These are phyloP conservation scores for Sprattus sprattus DNA, from an alignment of 2,113 vertebrate species.

Conservation along the genomic window DNA sequence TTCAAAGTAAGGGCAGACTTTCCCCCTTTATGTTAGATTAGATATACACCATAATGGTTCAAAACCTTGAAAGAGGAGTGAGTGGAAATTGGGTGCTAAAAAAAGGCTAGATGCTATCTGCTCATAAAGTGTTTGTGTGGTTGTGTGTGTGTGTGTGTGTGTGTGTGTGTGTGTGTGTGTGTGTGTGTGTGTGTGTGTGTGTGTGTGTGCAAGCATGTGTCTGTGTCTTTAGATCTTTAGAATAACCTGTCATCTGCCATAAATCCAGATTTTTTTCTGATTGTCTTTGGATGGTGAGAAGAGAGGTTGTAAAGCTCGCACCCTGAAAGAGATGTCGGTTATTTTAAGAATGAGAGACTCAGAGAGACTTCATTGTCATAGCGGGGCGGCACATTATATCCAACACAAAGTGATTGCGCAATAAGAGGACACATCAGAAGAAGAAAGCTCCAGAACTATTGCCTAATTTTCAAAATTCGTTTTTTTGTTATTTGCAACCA, in stretches of 20 bases:
- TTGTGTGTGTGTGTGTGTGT: background rate
- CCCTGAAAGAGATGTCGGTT: background rate
- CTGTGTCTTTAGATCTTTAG: background rate
- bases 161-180: background rate
- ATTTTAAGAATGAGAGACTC: background rate
- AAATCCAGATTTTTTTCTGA: background rate
- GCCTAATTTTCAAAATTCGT: background rate
- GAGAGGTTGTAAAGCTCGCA: background rate
- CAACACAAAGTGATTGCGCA: background rate
- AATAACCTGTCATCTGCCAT: background rate
- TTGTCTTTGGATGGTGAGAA: too few species aligned
- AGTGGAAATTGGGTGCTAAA: background rate
- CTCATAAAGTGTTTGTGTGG: background rate
- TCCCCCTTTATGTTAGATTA: too few species aligned
- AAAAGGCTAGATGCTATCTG: background rate
- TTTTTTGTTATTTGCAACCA: background rate
- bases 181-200: constrained; percentile 1
- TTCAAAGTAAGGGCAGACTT: too few species aligned
- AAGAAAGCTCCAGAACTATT: background rate
- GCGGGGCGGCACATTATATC: background rate
- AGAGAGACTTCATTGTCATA: background rate
- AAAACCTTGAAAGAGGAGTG: background rate
- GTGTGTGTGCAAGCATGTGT: constrained; percentile 13
- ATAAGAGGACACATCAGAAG: background rate
- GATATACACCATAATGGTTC: background rate